Evolutionary conservation across 2,113 vertebrate genomes (phyloP), one percentile per base, ranked within the genome.

Genomic region (Parotia lawesii): DNA sequence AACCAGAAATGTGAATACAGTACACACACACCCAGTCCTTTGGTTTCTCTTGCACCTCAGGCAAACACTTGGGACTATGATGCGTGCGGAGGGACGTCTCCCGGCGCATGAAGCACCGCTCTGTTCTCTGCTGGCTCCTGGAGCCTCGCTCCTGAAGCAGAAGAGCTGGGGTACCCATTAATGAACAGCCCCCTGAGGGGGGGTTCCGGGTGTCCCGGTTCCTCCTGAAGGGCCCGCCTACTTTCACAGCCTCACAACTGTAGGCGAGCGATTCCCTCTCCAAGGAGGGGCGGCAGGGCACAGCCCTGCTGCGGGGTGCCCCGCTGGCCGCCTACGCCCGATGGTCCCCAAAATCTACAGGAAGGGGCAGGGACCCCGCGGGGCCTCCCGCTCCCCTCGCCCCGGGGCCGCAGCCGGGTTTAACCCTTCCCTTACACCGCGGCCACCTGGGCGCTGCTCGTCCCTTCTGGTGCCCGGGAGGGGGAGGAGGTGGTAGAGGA

Each of bases 231-330:
- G 3, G 31, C 22, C 28, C 54, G 40, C 77, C 51, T 6, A 3
- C 21, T 33, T 17, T 5, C 14, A 15, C 23, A 64, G 29, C 47
- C 38, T 19, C 45, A 3, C 48, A 5, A 6, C 44, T 17, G 10
- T 1, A 1, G 5, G 20, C 9, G 3, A 33, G 16, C 29, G 4
- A 3, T 21, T 27, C 53, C 62, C 19, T 5, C 11, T 11, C 27
- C 22, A 8, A 9, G 19, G 38, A 11, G 7, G 24, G 40, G 21
- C 16, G 29, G 57, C 38, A 4, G 27, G 38, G 47, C 11, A 42
- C 44, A 10, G 3, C 10, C 37, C 3, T 11, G 27, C 50, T 2
- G 37, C 16, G 11, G 65, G 29, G 6, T 10, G 53, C 20, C 57
- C 65, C 38, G 9, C 31, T 20, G 40, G 29, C 15, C 18, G 4